Percentiles rank a stretch among this genome's conserved stretches.
phyloP scores from a whole-genome alignment of 2,888 invertebrate species.

The Frankliniella intonsa region DNA sequence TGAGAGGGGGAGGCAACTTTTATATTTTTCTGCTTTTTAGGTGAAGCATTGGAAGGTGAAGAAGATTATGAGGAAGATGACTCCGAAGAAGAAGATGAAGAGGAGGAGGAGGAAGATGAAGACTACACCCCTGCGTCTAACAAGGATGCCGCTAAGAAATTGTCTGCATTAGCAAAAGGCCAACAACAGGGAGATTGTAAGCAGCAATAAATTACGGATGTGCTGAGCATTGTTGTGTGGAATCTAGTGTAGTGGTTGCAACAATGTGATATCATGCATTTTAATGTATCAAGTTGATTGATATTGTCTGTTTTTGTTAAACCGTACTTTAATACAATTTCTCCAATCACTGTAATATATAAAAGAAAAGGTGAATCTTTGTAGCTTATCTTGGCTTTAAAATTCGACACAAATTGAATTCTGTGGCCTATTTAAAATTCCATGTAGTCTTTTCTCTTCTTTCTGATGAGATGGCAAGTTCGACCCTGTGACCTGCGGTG shows the following conservation, averaged over 20 bases:
- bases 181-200: constrained; percentile 34
- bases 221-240: neutral
- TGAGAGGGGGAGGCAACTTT: constrained; percentile 1
- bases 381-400: neutral
- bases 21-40: constrained; percentile 39
- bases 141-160: constrained; percentile 39
- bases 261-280: constrained; percentile 8
- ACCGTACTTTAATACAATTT: neutral
- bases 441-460: neutral
- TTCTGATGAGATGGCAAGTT: neutral
- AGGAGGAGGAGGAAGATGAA: constrained; percentile 64
- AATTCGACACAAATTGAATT: neutral
- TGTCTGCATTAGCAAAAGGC: constrained; percentile 30
- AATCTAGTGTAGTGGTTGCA: neutral
- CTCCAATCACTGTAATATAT: neutral
- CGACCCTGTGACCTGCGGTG: neutral
- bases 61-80: constrained; percentile 70
- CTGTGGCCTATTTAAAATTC: neutral
- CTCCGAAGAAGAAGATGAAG: constrained; percentile 63
- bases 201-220: constrained; percentile 32
- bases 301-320: neutral
- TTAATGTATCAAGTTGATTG: neutral
- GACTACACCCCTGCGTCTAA: constrained; percentile 44
- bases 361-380: neutral
- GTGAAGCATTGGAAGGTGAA: constrained; percentile 65